Evolutionary conservation across 2,113 vertebrate species (phyloP).

Genomic region (Ifrita kowaldi): DNA sequence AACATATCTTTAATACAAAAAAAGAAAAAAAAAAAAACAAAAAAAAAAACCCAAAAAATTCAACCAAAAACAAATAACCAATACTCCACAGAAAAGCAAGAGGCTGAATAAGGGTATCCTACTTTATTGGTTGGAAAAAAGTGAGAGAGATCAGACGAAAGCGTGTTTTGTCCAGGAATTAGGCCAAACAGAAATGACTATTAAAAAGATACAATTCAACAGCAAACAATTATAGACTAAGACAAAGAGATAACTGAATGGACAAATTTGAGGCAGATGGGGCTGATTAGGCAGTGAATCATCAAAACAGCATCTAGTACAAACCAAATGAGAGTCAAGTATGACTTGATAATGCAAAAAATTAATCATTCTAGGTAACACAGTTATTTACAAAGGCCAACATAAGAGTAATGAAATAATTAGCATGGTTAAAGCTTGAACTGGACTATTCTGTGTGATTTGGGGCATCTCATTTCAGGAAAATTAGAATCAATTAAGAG

Average conservation of each 20-base stretch:
- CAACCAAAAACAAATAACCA: fast-evolving
- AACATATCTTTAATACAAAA: neutral
- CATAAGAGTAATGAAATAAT: neutral
- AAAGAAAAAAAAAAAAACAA: too few species aligned
- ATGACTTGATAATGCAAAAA: neutral
- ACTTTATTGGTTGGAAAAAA: neutral
- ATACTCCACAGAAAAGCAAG: neutral
- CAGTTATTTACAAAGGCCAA: neutral
- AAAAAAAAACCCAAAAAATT: neutral
- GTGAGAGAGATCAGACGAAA: neutral
- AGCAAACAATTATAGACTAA: neutral
- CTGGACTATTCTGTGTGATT: neutral
- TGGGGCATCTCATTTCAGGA: neutral
- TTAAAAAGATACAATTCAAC: neutral
- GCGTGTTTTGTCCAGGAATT: neutral
- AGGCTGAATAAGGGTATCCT: neutral
- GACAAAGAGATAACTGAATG: neutral
- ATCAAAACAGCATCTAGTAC: neutral
- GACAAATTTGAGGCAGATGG: neutral
- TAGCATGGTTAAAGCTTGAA: neutral
- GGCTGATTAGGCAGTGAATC: neutral
- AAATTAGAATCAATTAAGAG: neutral
- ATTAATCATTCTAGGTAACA: neutral
- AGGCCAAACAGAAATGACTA: neutral
- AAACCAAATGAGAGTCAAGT: neutral